Percentiles rank a stretch among this genome's conserved stretches.
Evolutionary conservation across 2,888 invertebrate species (phyloP).

Genomic region (Chrysolina haemoptera): DNA sequence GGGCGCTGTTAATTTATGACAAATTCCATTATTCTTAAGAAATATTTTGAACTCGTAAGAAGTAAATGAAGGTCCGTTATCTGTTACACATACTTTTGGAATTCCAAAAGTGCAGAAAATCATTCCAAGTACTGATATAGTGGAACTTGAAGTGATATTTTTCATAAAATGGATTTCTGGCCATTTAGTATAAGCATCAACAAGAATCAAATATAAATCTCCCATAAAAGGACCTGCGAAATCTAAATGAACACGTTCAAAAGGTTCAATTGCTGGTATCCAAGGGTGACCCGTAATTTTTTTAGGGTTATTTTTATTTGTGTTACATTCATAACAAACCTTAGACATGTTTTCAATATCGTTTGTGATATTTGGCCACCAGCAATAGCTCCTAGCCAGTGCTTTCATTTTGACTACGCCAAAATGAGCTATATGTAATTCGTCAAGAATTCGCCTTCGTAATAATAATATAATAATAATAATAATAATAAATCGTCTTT

Average conservation of each 20-base stretch:
- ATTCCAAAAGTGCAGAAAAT: conserved; percentile 12
- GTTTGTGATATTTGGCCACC: neutral
- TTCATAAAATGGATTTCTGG: neutral
- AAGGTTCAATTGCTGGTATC: neutral
- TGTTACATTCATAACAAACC: neutral
- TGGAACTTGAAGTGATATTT: neutral
- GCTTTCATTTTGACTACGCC: conserved; percentile 10
- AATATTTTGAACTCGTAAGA: neutral
- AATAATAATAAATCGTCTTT: no score
- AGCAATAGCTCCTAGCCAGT: conserved; percentile 1
- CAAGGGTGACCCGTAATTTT: neutral
- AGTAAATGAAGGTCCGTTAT: neutral
- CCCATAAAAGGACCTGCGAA: neutral
- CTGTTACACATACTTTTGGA: conserved; percentile 6
- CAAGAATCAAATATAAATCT: neutral
- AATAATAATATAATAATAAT: no score
- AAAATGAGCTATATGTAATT: conserved; percentile 7
- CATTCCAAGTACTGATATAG: neutral
- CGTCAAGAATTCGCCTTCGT: neutral
- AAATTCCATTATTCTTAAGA: no score
- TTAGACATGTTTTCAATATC: neutral
- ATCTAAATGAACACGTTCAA: conserved; percentile 18
- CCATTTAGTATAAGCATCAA: neutral
- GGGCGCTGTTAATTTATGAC: neutral
- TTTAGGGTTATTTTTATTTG: neutral